These are phyloP conservation scores for Macquaria ambigua DNA, from an alignment of 2,113 vertebrate genomes.

Conservation along the genomic window DNA sequence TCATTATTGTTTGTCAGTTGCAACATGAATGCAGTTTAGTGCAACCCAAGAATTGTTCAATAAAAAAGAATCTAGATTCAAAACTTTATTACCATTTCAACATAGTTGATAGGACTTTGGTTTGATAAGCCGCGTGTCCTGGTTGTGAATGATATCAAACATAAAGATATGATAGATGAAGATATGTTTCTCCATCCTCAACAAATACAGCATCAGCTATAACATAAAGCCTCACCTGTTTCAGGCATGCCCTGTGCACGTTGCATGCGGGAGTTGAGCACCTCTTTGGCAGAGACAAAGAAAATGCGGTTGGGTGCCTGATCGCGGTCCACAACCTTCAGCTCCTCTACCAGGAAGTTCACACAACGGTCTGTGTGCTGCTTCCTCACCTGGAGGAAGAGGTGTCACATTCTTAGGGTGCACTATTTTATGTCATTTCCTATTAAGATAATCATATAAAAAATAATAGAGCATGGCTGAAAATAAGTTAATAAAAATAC, in stretches of 20 bases:
- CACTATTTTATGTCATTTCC: neutral
- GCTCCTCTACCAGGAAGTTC: constrained; percentile 94
- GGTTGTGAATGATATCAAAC: neutral
- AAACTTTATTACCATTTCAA: neutral
- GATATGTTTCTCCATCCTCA: neutral
- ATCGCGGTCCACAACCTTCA: constrained; percentile 91
- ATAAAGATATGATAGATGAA: too few species aligned
- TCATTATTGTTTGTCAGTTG: neutral
- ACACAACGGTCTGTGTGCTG: constrained; percentile 98
- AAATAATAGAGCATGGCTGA: too few species aligned
- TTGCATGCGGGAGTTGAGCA: constrained; percentile 94
- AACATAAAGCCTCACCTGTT: constrained; percentile 83
- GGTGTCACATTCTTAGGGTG: neutral
- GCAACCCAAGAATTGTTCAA: too few species aligned
- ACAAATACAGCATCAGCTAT: neutral
- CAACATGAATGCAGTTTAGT: neutral
- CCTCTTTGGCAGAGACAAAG: constrained; percentile 98
- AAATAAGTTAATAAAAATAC: neutral
- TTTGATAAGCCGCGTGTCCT: neutral
- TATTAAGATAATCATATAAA: neutral
- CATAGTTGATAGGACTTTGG: neutral
- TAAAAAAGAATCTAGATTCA: neutral
- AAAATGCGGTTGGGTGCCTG: constrained; percentile 95
- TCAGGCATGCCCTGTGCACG: constrained; percentile 97
- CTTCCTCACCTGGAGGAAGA: constrained; percentile 88